Conservation (phyloP, 2,113 vertebrate species). For the Rhinolophus ferrumequinum region DNA sequence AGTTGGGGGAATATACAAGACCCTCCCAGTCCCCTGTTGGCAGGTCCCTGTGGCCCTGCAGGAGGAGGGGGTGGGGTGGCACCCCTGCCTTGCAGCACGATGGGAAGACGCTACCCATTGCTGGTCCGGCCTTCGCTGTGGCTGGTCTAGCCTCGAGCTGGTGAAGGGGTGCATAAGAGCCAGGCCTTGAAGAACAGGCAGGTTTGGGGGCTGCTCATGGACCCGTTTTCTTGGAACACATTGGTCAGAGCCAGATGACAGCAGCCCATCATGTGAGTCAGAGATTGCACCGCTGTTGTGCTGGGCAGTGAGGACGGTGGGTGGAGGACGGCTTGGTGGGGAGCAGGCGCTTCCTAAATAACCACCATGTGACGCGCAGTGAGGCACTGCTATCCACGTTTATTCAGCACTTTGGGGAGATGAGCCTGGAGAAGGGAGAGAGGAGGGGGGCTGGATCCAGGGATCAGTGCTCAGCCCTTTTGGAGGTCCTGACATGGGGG, state of each 20-base stretch:
- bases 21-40: neutral
- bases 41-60: neutral
- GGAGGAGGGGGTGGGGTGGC: neutral
- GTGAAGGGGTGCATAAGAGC: neutral
- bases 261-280: neutral
- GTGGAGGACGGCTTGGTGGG: neutral
- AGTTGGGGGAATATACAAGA: too few relatives aligned
- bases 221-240: neutral
- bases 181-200: neutral
- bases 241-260: neutral
- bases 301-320: too few relatives aligned
- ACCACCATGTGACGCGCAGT: neutral
- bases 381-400: neutral
- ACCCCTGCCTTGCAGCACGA: neutral
- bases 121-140: neutral
- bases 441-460: neutral
- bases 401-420: neutral
- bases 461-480: neutral
- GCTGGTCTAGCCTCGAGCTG: neutral
- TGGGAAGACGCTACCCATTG: neutral
- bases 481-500: neutral
- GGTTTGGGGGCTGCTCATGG: neutral
- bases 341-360: neutral
- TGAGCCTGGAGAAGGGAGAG: neutral
- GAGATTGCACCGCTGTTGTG: fast-evolving